Conservation (phyloP, 2,113 vertebrate species). For the Tricholaema leucomelas region DNA sequence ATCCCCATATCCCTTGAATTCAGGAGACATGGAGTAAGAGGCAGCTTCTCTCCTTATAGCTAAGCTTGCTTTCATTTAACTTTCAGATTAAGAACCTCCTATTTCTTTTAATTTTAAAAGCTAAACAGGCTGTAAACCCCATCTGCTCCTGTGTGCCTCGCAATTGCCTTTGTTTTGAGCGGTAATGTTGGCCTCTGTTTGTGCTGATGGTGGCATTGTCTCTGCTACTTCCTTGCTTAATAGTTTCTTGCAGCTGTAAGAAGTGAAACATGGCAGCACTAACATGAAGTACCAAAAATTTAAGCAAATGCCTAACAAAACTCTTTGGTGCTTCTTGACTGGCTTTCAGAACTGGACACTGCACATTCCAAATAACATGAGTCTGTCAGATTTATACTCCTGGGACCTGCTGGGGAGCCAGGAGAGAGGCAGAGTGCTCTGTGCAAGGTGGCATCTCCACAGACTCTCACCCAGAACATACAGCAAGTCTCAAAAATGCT, state of each 20-base stretch:
- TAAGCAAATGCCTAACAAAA: neutral
- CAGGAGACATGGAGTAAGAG: neutral
- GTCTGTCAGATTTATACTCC: neutral
- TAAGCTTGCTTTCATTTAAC: slow-evolving; percentile 26
- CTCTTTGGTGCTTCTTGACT: neutral
- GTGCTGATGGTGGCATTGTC: neutral
- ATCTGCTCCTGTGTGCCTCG: neutral
- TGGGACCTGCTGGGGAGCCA: neutral
- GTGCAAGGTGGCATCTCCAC: fast-evolving
- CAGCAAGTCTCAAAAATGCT: neutral
- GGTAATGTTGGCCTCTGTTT: neutral
- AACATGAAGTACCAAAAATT: neutral
- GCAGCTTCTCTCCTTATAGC: neutral
- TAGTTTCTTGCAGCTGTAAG: neutral
- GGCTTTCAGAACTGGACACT: neutral
- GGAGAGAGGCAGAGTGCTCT: neutral
- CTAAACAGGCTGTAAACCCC: neutral
- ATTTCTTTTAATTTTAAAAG: neutral
- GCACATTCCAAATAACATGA: neutral
- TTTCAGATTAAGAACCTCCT: neutral
- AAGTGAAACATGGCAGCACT: neutral
- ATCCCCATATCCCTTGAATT: neutral
- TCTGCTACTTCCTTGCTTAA: neutral
- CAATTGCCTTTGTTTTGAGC: neutral
- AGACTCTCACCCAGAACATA: neutral